Evolutionary conservation across 23 tunicate genomes (phyloP).

Genomic region (Oikopleura albicans): DNA sequence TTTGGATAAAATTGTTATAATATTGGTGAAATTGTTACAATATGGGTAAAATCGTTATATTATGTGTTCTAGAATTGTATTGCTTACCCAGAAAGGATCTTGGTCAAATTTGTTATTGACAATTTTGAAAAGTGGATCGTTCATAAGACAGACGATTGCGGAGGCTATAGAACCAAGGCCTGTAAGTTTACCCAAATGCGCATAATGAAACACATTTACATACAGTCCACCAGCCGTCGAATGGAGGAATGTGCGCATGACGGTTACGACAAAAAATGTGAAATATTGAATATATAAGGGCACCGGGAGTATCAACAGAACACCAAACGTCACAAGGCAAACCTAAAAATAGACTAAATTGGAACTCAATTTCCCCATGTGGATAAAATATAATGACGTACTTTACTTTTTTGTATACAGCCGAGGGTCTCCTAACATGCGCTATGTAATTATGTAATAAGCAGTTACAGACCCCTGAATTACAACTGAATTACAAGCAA

Average conservation of each 20-base stretch:
- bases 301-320: not conserved
- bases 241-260: not conserved
- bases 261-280: not conserved
- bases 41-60: too few relatives aligned
- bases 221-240: constrained; percentile 14
- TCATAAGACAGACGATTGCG: not conserved
- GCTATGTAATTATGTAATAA: too few relatives aligned
- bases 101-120: not conserved
- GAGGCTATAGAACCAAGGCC: constrained; percentile 8
- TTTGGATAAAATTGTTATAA: too few relatives aligned
- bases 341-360: not conserved
- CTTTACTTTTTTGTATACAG: too few relatives aligned
- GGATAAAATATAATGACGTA: not conserved
- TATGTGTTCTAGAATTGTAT: not conserved
- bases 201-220: constrained; percentile 14
- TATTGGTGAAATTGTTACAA: too few relatives aligned
- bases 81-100: constrained; percentile 15
- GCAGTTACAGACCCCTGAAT: too few relatives aligned
- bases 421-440: too few relatives aligned
- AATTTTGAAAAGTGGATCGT: constrained; percentile 17
- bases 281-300: not conserved
- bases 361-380: too few relatives aligned
- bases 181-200: not conserved
- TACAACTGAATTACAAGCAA: too few relatives aligned
- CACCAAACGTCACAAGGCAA: not conserved